Evolutionary conservation across 1,140 invertebrate genomes (phyloP).

Genomic region (Nymphalis io): DNA sequence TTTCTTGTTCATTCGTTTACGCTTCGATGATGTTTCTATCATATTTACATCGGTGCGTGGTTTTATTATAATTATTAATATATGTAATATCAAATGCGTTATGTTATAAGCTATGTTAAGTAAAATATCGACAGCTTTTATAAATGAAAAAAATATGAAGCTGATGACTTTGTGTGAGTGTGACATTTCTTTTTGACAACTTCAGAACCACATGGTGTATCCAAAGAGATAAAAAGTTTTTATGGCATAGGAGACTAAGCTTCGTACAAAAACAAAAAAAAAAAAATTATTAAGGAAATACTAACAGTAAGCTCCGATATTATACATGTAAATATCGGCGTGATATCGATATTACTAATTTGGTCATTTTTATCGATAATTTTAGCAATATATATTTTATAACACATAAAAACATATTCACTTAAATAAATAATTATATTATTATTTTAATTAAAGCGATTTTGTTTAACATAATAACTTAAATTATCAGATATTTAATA

Average conservation of each 20-base stretch:
- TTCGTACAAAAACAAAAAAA: too few relatives aligned
- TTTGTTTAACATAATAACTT: too few relatives aligned
- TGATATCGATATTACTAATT: too few relatives aligned
- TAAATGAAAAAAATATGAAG: constrained; percentile 29
- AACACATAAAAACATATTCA: too few relatives aligned
- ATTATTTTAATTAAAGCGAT: too few relatives aligned
- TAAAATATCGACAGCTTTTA: constrained; percentile 30
- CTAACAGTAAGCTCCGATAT: too few relatives aligned
- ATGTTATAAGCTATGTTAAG: constrained; percentile 15
- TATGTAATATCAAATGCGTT: constrained; percentile 15
- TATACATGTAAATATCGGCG: too few relatives aligned
- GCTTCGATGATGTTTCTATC: constrained; percentile 59
- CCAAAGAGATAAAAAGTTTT: neutral
- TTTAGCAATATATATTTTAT: too few relatives aligned
- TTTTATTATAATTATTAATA: constrained; percentile 43
- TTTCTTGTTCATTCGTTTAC: constrained; percentile 48
- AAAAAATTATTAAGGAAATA: too few relatives aligned
- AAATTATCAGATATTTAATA: too few relatives aligned
- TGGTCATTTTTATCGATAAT: too few relatives aligned
- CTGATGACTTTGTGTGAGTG: constrained; percentile 5
- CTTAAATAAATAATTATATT: too few relatives aligned
- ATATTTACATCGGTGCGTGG: constrained; percentile 58
- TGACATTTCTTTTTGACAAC: constrained; percentile 35
- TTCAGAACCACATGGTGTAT: constrained; percentile 21
- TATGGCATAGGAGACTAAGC: neutral